A percentile compares a stretch with the other conserved stretches of the same genome.
phyloP scores from a whole-genome alignment of 2,797 vertebrate species.

The Malurus leucopterus region DNA sequence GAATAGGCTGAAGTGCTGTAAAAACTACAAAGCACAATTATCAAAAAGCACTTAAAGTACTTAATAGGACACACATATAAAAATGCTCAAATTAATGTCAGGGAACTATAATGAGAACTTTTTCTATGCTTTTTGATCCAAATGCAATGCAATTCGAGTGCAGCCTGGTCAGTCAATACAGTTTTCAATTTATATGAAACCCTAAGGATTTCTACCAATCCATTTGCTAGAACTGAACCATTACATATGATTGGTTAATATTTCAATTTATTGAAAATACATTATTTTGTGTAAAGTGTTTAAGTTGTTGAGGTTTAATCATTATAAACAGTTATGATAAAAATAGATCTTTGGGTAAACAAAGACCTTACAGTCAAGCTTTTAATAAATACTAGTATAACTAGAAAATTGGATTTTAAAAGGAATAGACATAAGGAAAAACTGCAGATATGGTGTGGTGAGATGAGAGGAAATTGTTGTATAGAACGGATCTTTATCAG shows the following conservation, averaged over 20 bases:
- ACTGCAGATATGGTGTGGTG: background rate
- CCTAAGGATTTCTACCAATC: slow-evolving; percentile 77
- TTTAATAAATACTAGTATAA: slow-evolving; percentile 68
- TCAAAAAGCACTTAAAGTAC: slow-evolving; percentile 99
- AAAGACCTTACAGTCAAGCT: slow-evolving; percentile 63
- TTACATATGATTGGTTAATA: slow-evolving; percentile 91
- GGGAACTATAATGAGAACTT: slow-evolving; percentile 88
- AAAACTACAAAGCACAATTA: slow-evolving; percentile 99
- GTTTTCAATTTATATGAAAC: slow-evolving; percentile 84
- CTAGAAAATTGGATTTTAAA: slow-evolving; percentile 68
- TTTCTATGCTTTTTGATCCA: slow-evolving; percentile 88
- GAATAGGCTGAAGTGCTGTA: slow-evolving; percentile 99
- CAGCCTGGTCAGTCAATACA: slow-evolving; percentile 80
- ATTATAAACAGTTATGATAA: slow-evolving; percentile 76
- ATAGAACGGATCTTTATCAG: background rate
- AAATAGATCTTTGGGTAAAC: slow-evolving; percentile 72
- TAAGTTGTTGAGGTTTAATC: slow-evolving; percentile 72
- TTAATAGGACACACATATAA: slow-evolving; percentile 99
- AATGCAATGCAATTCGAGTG: slow-evolving; percentile 76
- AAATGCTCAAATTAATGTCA: slow-evolving; percentile 97
- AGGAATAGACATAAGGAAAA: slow-evolving; percentile 1
- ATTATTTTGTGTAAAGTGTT: slow-evolving; percentile 77
- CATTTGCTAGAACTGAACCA: slow-evolving; percentile 81
- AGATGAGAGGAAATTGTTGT: background rate
- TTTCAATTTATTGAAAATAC: slow-evolving; percentile 87